Base-by-base conservation (phyloP, 2,888 invertebrate species). In the Ormyrus rosae region DNA sequence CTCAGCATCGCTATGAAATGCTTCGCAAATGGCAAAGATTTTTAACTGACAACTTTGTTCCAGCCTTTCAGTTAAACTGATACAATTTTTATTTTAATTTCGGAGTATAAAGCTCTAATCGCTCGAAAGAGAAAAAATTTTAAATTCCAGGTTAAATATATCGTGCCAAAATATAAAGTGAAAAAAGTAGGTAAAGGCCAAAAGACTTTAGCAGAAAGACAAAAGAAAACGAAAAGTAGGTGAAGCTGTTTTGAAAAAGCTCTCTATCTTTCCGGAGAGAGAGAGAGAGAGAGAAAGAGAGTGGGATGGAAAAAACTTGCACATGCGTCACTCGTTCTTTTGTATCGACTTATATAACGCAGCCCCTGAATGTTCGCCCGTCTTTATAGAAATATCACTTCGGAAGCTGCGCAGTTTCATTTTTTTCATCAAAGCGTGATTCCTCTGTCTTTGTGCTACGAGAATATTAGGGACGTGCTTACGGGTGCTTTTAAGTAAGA, bases 161-260 rank as follows among this genome's bases (percentile, higher is more conserved):
- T 56, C 64, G 9, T 6, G 6, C 51, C 48, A 82, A 76, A 64
- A 79, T 53, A 63, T 58, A 56, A 60, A 60, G 19, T 3, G 46
- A 72, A n/a, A n/a, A 79, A 78, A 72, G 55, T 78, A 13, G 72
- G 78, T 72, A 78, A 78, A 73, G 72, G 73, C 50, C 56, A 78
- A 70, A 68, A 78, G 78, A 67, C 72, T 77, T 72, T 78, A 71
- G 65, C 48, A 7, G 56, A 71, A 67, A 65, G 65, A 78, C 55
- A 69, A 63, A 55, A 53, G 61, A 51, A 46, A 34, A 7, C 53
- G 51, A n/a, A 70, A 71, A 65, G 19, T 58, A 68, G 65, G 72
- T 78, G 72, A 78, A 72, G 55, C 46, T 48, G 34, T 61, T 72
- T 72, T 71, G n/a, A 67, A 72, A 67, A 67, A 67, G 60, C 53